These are phyloP conservation scores for Notospermus geniculatus DNA, from an alignment of 1,140 invertebrate species.

Conservation along the genomic window DNA sequence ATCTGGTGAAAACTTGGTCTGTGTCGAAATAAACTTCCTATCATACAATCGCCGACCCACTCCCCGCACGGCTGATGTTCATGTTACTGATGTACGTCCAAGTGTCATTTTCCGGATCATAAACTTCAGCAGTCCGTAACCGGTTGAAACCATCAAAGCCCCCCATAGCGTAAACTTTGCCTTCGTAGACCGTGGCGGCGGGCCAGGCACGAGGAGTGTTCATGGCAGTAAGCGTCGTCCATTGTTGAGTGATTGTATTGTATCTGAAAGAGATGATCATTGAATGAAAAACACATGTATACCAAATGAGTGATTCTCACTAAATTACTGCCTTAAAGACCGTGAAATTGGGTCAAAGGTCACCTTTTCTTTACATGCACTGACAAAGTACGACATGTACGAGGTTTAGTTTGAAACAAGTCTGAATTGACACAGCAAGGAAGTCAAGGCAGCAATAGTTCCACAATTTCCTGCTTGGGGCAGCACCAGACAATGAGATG, in stretches of 20 bases:
- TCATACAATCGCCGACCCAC: slow-evolving; percentile 47
- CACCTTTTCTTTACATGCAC: too few relatives aligned
- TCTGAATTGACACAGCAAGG: too few relatives aligned
- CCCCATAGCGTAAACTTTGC: slow-evolving; percentile 60
- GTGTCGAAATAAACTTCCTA: background rate
- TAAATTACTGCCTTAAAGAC: too few relatives aligned
- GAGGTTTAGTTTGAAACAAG: too few relatives aligned
- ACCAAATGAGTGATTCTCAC: too few relatives aligned
- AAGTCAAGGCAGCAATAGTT: too few relatives aligned
- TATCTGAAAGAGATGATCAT: slow-evolving; percentile 35
- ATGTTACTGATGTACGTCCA: slow-evolving; percentile 65
- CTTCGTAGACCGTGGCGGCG: slow-evolving; percentile 54
- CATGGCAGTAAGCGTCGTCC: slow-evolving; percentile 49
- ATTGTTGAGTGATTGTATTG: slow-evolving; percentile 49
- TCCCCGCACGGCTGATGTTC: slow-evolving; percentile 45
- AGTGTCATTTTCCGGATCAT: slow-evolving; percentile 75
- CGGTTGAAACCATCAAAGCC: slow-evolving; percentile 62
- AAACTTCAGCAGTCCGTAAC: slow-evolving; percentile 85
- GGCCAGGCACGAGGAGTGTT: slow-evolving; percentile 51
- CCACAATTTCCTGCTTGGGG: too few relatives aligned
- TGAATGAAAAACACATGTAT: too few relatives aligned
- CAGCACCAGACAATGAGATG: too few relatives aligned
- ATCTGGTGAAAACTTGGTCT: background rate
- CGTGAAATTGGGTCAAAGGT: too few relatives aligned
- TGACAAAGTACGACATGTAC: too few relatives aligned